phyloP scores from a whole-genome alignment of 2,113 vertebrate genomes.

The Eleginops maclovinus region DNA sequence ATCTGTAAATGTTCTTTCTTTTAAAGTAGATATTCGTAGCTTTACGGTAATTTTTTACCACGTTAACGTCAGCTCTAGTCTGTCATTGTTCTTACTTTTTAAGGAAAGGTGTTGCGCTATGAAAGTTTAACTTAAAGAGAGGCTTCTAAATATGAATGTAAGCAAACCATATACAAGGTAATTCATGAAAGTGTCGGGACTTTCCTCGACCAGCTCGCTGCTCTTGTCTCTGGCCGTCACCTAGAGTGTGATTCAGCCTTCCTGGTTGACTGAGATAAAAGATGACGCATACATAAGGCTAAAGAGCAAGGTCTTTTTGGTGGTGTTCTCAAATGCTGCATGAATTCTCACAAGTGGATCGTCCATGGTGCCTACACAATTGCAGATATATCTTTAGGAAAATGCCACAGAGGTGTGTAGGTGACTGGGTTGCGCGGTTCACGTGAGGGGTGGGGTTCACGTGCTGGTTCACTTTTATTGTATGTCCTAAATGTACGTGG shows the following conservation, averaged over 20 bases:
- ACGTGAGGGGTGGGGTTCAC: background rate
- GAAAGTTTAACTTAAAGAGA: background rate
- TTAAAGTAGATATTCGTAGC: background rate
- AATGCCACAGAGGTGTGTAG: background rate
- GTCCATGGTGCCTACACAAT: no score
- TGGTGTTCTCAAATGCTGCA: background rate
- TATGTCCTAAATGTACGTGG: background rate
- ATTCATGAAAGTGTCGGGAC: background rate
- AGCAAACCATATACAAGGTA: no score
- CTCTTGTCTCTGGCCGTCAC: slow-evolving; percentile 42
- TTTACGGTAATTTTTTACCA: background rate
- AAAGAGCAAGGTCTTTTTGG: no score
- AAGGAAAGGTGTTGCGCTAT: background rate
- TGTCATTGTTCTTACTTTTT: background rate
- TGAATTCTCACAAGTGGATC: background rate
- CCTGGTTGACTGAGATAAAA: background rate
- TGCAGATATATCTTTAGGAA: background rate
- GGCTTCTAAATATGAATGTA: background rate
- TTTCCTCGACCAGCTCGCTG: no score
- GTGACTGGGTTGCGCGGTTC: background rate
- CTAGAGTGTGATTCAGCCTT: slow-evolving; percentile 5
- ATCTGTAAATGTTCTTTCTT: no score
- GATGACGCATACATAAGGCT: no score
- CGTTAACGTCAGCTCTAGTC: background rate
- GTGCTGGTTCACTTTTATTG: background rate